These are phyloP conservation scores for Tricholaema leucomelas DNA, from an alignment of 2,113 vertebrate species.

Conservation along the genomic window DNA sequence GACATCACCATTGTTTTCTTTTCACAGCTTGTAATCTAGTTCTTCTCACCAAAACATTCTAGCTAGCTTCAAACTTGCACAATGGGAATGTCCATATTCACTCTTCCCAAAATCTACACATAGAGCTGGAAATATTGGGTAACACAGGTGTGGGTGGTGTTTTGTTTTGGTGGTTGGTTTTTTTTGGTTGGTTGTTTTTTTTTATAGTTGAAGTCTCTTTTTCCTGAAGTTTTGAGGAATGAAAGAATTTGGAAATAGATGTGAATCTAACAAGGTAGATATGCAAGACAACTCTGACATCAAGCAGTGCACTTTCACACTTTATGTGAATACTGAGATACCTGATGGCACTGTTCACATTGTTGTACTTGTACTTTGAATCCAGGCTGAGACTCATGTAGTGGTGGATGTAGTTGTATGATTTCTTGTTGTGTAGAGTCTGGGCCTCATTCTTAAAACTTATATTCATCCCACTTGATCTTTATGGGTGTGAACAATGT, in stretches of 20 bases:
- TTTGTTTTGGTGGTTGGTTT: too few species aligned
- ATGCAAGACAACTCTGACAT: neutral
- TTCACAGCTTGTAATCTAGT: too few species aligned
- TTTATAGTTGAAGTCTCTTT: neutral
- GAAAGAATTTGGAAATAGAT: neutral
- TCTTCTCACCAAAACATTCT: too few species aligned
- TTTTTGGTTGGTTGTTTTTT: too few species aligned
- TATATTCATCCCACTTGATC: neutral
- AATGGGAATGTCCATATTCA: rapidly evolving
- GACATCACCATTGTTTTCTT: too few species aligned
- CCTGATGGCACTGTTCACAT: neutral
- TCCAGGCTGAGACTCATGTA: neutral
- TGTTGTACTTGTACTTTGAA: neutral
- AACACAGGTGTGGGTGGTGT: too few species aligned
- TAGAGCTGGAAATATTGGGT: neutral
- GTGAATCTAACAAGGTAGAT: neutral
- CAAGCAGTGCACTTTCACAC: neutral
- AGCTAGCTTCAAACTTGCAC: too few species aligned
- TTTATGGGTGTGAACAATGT: neutral
- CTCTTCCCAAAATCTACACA: rapidly evolving
- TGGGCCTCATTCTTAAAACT: neutral
- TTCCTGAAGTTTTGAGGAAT: neutral
- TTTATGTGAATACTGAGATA: neutral
- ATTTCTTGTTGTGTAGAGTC: neutral
- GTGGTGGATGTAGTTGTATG: too few species aligned